Percentiles rank a stretch among this genome's conserved stretches.
Conservation (phyloP, 53 echinoderm and acorn worm species). For the Actinopyga echinites region DNA sequence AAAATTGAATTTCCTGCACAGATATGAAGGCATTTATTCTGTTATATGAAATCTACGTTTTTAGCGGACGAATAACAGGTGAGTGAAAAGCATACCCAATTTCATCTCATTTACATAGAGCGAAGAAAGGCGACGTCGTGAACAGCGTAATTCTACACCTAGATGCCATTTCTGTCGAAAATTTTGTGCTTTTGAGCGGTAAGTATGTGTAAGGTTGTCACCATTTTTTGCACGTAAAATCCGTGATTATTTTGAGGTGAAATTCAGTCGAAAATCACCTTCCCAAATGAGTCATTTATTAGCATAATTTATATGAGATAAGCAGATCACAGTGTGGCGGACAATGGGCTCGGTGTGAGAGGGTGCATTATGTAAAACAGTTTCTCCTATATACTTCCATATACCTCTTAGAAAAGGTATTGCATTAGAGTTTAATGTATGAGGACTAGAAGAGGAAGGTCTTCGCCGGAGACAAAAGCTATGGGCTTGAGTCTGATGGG, state of each 20-base stretch:
- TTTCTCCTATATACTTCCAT: constrained; percentile 34
- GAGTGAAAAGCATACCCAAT: neutral
- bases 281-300: constrained; percentile 73
- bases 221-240: too few species aligned
- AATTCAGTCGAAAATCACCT: constrained; percentile 1
- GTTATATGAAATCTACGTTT: too few species aligned
- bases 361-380: constrained; percentile 48
- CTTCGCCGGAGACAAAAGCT: constrained; percentile 24
- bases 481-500: constrained; percentile 47
- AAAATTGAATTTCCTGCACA: too few species aligned
- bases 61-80: too few species aligned
- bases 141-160: constrained; percentile 75
- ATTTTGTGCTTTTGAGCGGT: constrained; percentile 37
- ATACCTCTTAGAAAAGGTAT: constrained; percentile 31
- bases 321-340: constrained; percentile 43
- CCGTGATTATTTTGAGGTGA: constrained; percentile 17
- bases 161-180: constrained; percentile 61
- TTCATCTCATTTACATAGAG: constrained; percentile 47
- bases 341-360: constrained; percentile 36
- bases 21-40: too few species aligned
- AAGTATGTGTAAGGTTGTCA: constrained; percentile 3
- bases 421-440: constrained; percentile 47
- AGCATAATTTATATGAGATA: constrained; percentile 97
- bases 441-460: constrained; percentile 23
- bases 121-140: constrained; percentile 57